Evolutionary conservation across 92 coral and sea anemone genomes (phyloP).

Genomic region (Siderastrea radians): DNA sequence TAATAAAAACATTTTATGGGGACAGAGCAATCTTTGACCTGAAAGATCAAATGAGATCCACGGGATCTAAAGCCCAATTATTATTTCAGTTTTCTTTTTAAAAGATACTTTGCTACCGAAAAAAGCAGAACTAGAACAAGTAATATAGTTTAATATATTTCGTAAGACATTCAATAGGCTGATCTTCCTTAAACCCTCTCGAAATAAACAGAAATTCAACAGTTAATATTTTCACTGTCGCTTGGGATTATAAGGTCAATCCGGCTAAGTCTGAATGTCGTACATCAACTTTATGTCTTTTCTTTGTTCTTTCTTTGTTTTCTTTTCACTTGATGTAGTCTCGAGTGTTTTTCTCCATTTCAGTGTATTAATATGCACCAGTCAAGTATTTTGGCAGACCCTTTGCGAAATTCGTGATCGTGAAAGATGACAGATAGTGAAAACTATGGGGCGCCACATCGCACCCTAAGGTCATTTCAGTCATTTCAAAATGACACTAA

Average conservation of each 20-base stretch:
- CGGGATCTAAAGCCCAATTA: neutral
- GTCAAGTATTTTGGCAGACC: neutral
- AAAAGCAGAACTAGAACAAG: neutral
- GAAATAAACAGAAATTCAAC: neutral
- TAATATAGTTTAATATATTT: neutral
- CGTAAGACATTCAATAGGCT: neutral
- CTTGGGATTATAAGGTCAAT: neutral
- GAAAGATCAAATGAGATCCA: neutral
- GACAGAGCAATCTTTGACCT: neutral
- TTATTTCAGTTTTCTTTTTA: neutral
- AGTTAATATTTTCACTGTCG: neutral
- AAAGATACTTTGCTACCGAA: neutral
- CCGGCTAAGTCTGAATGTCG: neutral
- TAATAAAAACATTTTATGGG: neutral
- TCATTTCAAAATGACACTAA: neutral
- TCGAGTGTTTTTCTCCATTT: neutral
- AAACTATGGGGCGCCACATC: neutral
- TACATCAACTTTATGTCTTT: neutral
- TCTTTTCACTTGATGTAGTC: neutral
- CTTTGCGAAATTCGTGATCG: neutral
- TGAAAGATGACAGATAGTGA: neutral
- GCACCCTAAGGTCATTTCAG: neutral
- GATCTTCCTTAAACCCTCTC: constrained; percentile 8
- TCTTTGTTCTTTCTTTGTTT: neutral
- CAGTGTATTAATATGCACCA: neutral